Conservation (phyloP, 2,113 vertebrate genomes). For the Bos javanicus region DNA sequence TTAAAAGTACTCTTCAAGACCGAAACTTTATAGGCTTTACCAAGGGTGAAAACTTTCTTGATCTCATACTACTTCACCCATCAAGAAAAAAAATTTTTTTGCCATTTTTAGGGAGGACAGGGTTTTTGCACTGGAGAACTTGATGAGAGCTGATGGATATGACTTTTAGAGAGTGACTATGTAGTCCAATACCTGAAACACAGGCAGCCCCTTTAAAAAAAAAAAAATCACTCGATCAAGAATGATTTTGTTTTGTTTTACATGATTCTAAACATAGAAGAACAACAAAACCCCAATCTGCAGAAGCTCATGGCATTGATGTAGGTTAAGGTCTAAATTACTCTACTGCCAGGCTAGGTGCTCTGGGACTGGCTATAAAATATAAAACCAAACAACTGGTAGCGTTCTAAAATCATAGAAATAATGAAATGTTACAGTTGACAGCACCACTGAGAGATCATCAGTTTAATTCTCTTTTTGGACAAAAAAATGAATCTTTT, state of each 20-base stretch:
- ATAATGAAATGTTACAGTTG: not conserved
- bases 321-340: constrained; percentile 42
- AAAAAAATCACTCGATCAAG: constrained; percentile 34
- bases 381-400: constrained; percentile 37
- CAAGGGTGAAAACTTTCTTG: not conserved
- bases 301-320: constrained; percentile 20
- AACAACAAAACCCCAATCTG: constrained; percentile 32
- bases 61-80: not conserved
- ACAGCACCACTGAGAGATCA: not conserved
- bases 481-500: not conserved
- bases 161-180: not conserved
- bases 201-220: not conserved
- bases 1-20: constrained; percentile 26
- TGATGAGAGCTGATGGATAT: not conserved
- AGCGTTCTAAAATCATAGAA: constrained; percentile 1
- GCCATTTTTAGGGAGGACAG: not conserved
- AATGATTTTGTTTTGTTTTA: constrained; percentile 43
- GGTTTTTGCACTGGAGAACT: not conserved
- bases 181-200: not conserved
- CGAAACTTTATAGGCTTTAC: not conserved
- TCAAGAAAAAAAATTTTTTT: not conserved
- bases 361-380: constrained; percentile 40
- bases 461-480: not conserved
- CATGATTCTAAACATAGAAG: constrained; percentile 24
- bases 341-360: constrained; percentile 25